Evolutionary conservation across 2,797 vertebrate species (phyloP), one percentile per base, ranked within the genome.

Genomic region (Bradypodion ventrale): DNA sequence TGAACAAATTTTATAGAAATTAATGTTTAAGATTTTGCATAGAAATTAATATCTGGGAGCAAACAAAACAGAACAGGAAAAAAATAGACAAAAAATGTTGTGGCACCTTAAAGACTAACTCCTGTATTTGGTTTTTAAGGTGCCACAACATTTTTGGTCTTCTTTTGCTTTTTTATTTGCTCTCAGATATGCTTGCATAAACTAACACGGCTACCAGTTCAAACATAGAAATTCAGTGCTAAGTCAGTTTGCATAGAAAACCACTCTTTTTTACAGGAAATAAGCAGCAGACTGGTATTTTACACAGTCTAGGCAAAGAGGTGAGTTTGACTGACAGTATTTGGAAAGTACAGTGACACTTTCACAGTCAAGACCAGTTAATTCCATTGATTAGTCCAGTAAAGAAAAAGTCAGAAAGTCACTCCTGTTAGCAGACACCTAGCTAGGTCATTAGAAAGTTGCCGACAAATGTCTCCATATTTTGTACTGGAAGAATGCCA

Each of bases 391-490:
- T 10, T 81, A 70, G 27, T 83, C 76, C 42, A 49, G 10, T 0
- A 83, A n/a, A 32, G 1, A 84, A 5, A 80, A 84, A 82, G 62
- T 1, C 15, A 32, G 32, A 74, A 89, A 84, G 32, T 85, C 35
- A 7, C 0, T 40, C 1, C 19, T 83, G 89, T 75, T 70, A 7
- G 0, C 15, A 80, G 1, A 5, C 65, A 13, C 68, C 66, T 42
- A 83, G 52, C 56, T 49, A 85, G 82, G 68, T 91, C 60, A 87
- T 74, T 87, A 35, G 68, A 88, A 85, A 77, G 0, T 0, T 15
- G 27, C 35, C 77, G 19, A 82, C 87, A 79, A 3, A 46, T 23
- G 1, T 85, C 74, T 83, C 44, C 23, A 6, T 75, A 6, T 0
- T 81, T 6, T 19, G 52, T 74, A 77, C 15, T 42, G 16, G 4